These are phyloP conservation scores for Siniperca obscura DNA, from an alignment of 2,797 vertebrate genomes.

Conservation along the genomic window DNA sequence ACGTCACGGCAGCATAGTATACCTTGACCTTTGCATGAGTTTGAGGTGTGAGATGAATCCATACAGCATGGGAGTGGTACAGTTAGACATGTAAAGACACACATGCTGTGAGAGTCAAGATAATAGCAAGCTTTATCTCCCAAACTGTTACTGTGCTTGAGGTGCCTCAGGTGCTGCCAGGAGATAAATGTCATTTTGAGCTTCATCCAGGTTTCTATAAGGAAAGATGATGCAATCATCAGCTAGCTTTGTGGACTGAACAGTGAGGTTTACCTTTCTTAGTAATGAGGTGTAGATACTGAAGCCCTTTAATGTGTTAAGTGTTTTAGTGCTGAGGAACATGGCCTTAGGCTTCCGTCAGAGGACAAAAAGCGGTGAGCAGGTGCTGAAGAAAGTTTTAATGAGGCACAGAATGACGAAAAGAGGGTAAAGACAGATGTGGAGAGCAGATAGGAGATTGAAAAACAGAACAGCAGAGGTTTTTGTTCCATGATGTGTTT, in stretches of 20 bases:
- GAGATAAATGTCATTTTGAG: conserved; percentile 27
- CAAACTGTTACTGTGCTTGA: neutral
- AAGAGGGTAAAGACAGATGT: conserved; percentile 22
- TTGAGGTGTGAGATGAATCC: conserved; percentile 9
- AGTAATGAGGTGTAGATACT: conserved; percentile 24
- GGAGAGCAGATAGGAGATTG: neutral
- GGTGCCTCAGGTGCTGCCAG: conserved; percentile 37
- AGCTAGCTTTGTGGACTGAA: conserved; percentile 60
- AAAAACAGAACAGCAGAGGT: conserved; percentile 1
- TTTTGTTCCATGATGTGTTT: conserved; percentile 9
- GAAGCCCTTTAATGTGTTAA: conserved; percentile 13
- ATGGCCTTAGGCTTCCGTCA: conserved; percentile 18
- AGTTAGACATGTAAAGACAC: conserved; percentile 17
- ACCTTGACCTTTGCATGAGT: conserved; percentile 23
- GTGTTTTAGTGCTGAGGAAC: neutral
- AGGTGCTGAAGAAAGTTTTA: conserved; percentile 27
- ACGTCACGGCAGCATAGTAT: neutral
- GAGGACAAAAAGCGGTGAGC: conserved; percentile 11
- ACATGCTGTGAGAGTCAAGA: conserved; percentile 4
- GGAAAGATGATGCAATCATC: conserved; percentile 62
- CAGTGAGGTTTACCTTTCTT: conserved; percentile 49
- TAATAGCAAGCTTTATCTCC: conserved; percentile 23
- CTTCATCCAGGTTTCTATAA: conserved; percentile 12
- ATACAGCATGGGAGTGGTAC: conserved; percentile 4
- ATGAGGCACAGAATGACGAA: conserved; percentile 9